Conservation (phyloP, 1,140 invertebrate species). For the Diorhabda carinulata region DNA sequence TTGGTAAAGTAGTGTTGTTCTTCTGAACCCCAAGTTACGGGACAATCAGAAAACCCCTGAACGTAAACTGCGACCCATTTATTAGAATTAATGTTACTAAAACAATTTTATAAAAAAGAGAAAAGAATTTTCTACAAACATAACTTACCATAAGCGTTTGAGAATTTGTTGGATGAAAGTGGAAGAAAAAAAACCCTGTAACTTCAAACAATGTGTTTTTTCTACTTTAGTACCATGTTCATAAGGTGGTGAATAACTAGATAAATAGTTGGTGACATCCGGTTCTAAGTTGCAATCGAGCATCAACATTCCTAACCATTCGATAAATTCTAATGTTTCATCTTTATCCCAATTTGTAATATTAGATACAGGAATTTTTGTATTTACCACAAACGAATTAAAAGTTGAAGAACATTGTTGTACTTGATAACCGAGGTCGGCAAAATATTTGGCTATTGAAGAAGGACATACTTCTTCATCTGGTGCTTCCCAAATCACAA, state of each 20-base stretch:
- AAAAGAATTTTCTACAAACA: not conserved
- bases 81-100: slow-evolving; percentile 37
- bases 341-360: slow-evolving; percentile 34
- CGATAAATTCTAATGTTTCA: slow-evolving; percentile 46
- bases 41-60: slow-evolving; percentile 55
- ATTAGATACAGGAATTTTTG: slow-evolving; percentile 45
- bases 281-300: slow-evolving; percentile 47
- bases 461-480: slow-evolving; percentile 56
- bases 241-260: slow-evolving; percentile 44
- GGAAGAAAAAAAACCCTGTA: slow-evolving; percentile 52
- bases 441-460: slow-evolving; percentile 57
- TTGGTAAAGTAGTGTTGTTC: slow-evolving; percentile 53
- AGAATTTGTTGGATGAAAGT: slow-evolving; percentile 47
- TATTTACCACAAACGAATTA: slow-evolving; percentile 41
- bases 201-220: slow-evolving; percentile 49
- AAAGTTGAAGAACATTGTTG: slow-evolving; percentile 48
- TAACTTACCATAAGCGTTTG: slow-evolving; percentile 16
- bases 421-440: slow-evolving; percentile 48
- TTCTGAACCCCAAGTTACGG: slow-evolving; percentile 48
- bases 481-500: slow-evolving; percentile 56
- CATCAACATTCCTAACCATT: slow-evolving; percentile 55
- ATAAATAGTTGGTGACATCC: slow-evolving; percentile 38
- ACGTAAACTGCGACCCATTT: slow-evolving; percentile 53
- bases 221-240: slow-evolving; percentile 34
- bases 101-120: slow-evolving; percentile 15